Evolutionary conservation across 2,888 invertebrate genomes (phyloP), one percentile per base, ranked within the genome.

Genomic region (Drosophila pseudotakahashii): DNA sequence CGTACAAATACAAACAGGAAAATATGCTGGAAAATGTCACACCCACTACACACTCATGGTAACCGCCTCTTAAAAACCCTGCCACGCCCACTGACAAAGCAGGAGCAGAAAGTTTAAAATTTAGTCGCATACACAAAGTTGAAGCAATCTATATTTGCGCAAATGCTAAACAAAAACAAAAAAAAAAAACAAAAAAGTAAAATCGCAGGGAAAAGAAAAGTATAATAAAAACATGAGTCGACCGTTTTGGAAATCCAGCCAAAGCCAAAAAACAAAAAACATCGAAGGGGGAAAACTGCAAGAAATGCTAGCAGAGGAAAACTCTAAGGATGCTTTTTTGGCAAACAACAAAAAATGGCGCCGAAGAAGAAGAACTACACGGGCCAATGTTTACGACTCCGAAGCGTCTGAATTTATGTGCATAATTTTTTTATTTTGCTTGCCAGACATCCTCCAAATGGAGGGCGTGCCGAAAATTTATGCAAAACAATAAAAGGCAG

Each of bases 381-480:
- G 59, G 66, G 53, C 48, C 70, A 75, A 78, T 81, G 63, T 85
- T 85, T 85, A 79, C 80, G 76, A 73, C 76, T 73, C 61, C 67
- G 52, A 61, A 81, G 59, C 77, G 61, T 53, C 67, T 61, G 79
- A 87, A 82, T 82, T 82, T 82, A 82, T 82, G 82, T 87, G 85
- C 77, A 82, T 82, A 81, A 87, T 84, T 84, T 82, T 82, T 81
- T 79, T 83, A 67, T 75, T 72, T 64, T 19, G 39, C 41, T 68
- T 73, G 72, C 72, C 69, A 76, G 64, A 67, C 71, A 23, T 10
- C 26, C 16, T 37, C 14, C 7, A n/a, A 53, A 47, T 36, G 39
- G 39, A 34, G 30, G 66, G 66, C 67, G 66, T 67, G 66, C 10
- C 48, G 36, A 9, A 57, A 68, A 68, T 68, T 57, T 57, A 68